Conservation (phyloP, 2,888 invertebrate species). For the Orchesellides sinensis region DNA sequence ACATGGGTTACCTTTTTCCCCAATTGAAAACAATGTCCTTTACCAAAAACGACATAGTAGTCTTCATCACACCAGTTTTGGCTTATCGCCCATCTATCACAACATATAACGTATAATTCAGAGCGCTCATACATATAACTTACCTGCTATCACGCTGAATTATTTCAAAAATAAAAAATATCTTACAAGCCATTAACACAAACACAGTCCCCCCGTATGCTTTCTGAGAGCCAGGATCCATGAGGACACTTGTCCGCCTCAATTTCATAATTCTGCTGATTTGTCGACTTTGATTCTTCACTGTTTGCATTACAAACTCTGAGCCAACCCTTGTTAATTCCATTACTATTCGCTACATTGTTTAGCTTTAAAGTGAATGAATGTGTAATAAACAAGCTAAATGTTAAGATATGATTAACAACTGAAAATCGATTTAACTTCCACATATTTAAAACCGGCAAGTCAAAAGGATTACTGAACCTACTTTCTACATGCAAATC, state of each 20-base stretch:
- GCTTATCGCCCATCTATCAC: conserved; percentile 59
- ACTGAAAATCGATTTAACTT: too few relatives aligned
- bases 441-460: too few relatives aligned
- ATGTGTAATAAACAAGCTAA: too few relatives aligned
- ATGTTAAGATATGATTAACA: too few relatives aligned
- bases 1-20: conserved; percentile 32
- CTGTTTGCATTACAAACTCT: conserved; percentile 33
- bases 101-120: neutral
- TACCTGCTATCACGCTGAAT: neutral
- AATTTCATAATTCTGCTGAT: conserved; percentile 34
- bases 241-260: conserved; percentile 54
- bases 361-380: too few relatives aligned
- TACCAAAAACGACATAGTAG: conserved; percentile 47
- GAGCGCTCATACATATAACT: neutral
- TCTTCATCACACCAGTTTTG: conserved; percentile 65
- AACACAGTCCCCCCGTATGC: conserved; percentile 29
- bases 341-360: too few relatives aligned
- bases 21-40: conserved; percentile 59
- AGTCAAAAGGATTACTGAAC: too few relatives aligned
- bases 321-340: conserved; percentile 54
- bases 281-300: neutral
- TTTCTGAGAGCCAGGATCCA: conserved; percentile 57
- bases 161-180: neutral
- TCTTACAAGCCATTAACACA: conserved; percentile 63
- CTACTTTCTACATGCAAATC: too few relatives aligned